These are phyloP conservation scores for Chitala chitala DNA, from an alignment of 2,113 vertebrate species.

Conservation along the genomic window DNA sequence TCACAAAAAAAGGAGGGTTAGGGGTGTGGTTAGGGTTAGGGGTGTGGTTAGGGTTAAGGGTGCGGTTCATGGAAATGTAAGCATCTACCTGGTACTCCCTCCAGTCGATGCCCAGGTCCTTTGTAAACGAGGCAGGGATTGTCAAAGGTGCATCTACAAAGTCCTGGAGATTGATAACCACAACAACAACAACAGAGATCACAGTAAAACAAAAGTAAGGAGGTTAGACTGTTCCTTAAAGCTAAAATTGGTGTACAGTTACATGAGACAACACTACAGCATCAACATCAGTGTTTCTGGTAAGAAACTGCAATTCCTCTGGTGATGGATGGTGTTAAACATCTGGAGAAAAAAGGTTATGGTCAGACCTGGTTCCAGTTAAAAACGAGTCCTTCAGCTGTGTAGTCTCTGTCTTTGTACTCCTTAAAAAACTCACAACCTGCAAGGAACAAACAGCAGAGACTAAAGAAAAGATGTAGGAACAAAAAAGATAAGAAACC, in stretches of 20 bases:
- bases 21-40: too few relatives aligned
- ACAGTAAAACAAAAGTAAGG: background rate
- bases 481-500: too few relatives aligned
- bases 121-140: conserved; percentile 81
- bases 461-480: background rate
- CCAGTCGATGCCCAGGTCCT: conserved; percentile 91
- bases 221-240: background rate
- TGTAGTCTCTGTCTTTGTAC: conserved; percentile 94
- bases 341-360: background rate
- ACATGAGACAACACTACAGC: too few relatives aligned
- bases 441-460: conserved; percentile 44
- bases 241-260: too few relatives aligned
- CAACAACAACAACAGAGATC: background rate
- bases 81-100: conserved; percentile 83
- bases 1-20: too few relatives aligned
- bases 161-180: conserved; percentile 64
- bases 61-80: too few relatives aligned
- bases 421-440: conserved; percentile 99
- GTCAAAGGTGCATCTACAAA: conserved; percentile 92
- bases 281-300: too few relatives aligned
- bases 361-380: conserved; percentile 96
- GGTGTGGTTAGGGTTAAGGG: too few relatives aligned
- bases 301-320: too few relatives aligned
- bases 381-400: conserved; percentile 92
- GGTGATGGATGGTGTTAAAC: too few relatives aligned